Base-by-base conservation (phyloP, 92 coral and sea anemone genomes). In the Virgularia gustaviana region DNA sequence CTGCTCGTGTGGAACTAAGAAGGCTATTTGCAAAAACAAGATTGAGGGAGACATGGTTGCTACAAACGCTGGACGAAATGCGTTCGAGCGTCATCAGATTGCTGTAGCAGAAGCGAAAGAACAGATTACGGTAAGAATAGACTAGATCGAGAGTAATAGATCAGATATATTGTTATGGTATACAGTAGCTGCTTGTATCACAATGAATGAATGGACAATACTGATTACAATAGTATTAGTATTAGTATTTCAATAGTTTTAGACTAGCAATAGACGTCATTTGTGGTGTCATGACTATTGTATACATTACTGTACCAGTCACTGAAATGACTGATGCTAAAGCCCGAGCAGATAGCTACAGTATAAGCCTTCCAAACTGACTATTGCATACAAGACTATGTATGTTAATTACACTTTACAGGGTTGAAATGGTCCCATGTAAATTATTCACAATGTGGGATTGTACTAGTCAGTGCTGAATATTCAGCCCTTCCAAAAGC, bases 1-100 rank as follows among this genome's bases (percentile, higher is more conserved):
- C 52, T 83, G 87, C 29, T 24, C 62, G 23, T 82, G 83, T 61
- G 87, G 87, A 19, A 81, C 82, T 9, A 51, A 53, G 38, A 82
- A 82, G 27, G 15, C 54, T 2, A 20, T 43, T 4, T 83, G 83
- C 61, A 83, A 71, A 36, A 83, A 83, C 71, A 38, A 57, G 57
- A 34, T 31, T 11, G 72, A 5, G 12, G 77, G 34, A 33, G 57
- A 27, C 4, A 71, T 53, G 12, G 47, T 42, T 37, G 71, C 49
- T 75, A 16, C 45, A 42, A 76, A 81, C 30, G 81, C 82, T 2
- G 63, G 63, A 1, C 10, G 5, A 28, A 81, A 80, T 57, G 82
- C 82, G 3, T 81, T 81, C 49, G 82, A 75, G 49, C 72, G 86
- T 23, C 85, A 80, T 31, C 31, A 32, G n/a, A 1, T 31, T 23